A percentile compares a stretch with the other conserved stretches of the same genome.
Evolutionary conservation across 2,797 vertebrate species (phyloP).

Genomic region (Semaprochilodus insignis): DNA sequence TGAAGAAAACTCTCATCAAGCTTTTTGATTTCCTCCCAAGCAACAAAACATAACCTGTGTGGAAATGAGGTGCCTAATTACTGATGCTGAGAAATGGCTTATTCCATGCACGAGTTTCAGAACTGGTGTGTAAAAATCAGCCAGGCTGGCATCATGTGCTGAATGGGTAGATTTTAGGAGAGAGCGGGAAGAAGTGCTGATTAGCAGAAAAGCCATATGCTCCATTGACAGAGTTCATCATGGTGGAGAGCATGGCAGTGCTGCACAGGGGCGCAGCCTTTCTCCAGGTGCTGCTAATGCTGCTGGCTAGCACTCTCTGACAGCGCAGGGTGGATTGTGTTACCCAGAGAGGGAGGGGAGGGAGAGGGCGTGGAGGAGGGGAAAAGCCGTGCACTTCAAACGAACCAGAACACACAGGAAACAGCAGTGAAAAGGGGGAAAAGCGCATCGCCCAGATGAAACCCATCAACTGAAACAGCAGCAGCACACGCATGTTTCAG

Average conservation of each 20-base stretch:
- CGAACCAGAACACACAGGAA: constrained; percentile 39
- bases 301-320: constrained; percentile 40
- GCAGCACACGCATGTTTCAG: constrained; percentile 10
- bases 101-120: constrained; percentile 16
- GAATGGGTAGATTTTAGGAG: constrained; percentile 52
- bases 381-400: constrained; percentile 17
- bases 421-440: constrained; percentile 20
- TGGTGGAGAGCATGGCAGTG: constrained; percentile 15
- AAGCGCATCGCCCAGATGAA: constrained; percentile 30
- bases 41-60: constrained; percentile 35
- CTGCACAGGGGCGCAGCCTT: constrained; percentile 20
- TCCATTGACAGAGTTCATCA: constrained; percentile 57
- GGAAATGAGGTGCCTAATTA: constrained; percentile 39
- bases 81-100: constrained; percentile 29
- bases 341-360: constrained; percentile 32
- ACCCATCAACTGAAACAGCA: constrained; percentile 36
- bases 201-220: constrained; percentile 62
- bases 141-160: constrained; percentile 43
- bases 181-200: constrained; percentile 55
- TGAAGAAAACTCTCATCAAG: neutral
- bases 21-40: neutral
- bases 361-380: neutral
- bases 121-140: constrained; percentile 22
- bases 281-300: constrained; percentile 19
- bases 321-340: constrained; percentile 50